Percentiles rank a stretch among this genome's conserved stretches.
phyloP scores from a whole-genome alignment of 1,140 invertebrate species.

The Pseudomyrmex gracilis region DNA sequence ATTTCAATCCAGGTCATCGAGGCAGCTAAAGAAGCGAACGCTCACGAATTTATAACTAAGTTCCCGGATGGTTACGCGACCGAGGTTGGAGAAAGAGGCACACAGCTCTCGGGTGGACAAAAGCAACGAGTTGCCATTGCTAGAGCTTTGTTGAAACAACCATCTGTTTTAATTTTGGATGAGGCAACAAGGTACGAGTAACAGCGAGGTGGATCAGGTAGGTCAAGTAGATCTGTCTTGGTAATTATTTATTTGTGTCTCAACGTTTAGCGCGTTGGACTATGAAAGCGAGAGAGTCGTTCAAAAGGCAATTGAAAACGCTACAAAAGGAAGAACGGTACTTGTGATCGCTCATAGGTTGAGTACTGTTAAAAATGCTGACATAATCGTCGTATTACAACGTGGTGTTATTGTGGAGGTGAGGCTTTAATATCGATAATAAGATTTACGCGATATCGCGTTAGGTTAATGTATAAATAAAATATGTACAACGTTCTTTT shows the following conservation, averaged over 20 bases:
- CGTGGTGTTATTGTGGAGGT: conserved; percentile 94
- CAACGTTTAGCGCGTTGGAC: conserved; percentile 92
- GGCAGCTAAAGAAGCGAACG: conserved; percentile 95
- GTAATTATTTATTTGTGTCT: neutral
- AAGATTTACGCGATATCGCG: conserved; percentile 53
- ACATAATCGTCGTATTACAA: conserved; percentile 94
- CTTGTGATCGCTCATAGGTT: conserved; percentile 95
- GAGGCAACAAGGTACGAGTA: conserved; percentile 94
- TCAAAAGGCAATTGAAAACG: conserved; percentile 92
- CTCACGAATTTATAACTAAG: conserved; percentile 93
- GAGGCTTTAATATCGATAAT: conserved; percentile 74
- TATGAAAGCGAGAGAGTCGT: conserved; percentile 95
- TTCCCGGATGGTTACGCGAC: conserved; percentile 96
- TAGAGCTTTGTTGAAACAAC: conserved; percentile 94
- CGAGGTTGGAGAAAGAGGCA: conserved; percentile 94
- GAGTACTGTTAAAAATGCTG: conserved; percentile 94
- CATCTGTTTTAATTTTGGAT: conserved; percentile 94
- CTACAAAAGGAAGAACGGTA: conserved; percentile 92
- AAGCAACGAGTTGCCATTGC: conserved; percentile 97
- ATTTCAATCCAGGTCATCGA: conserved; percentile 86
- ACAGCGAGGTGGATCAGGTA: neutral
- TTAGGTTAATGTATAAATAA: conserved; percentile 56
- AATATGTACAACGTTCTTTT: conserved; percentile 73
- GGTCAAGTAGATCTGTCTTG: neutral
- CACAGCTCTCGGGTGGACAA: conserved; percentile 96